Conservation (phyloP, 2,888 invertebrate species). For the Stenolophus ochropezus region DNA sequence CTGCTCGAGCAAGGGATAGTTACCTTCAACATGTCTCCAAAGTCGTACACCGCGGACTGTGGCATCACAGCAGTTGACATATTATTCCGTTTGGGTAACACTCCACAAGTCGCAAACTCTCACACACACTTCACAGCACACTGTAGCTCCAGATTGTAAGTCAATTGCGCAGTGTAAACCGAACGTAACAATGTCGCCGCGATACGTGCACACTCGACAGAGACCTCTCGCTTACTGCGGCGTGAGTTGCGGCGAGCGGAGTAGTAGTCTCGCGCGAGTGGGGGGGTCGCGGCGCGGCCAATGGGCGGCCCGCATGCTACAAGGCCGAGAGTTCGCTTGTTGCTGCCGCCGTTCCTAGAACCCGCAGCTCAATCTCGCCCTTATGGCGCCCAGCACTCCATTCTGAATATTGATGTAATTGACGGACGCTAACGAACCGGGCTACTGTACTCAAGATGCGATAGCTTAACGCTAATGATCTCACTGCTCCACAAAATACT, state of each 20-base stretch:
- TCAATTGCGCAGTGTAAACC: slow-evolving; percentile 57
- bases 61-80: slow-evolving; percentile 89
- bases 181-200: slow-evolving; percentile 75
- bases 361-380: slow-evolving; percentile 24
- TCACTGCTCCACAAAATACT: slow-evolving; percentile 53
- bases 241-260: slow-evolving; percentile 5
- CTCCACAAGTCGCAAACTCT: slow-evolving; percentile 46
- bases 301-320: not conserved
- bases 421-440: slow-evolving; percentile 42
- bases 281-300: slow-evolving; percentile 16
- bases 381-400: not conserved
- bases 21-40: slow-evolving; percentile 86
- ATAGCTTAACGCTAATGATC: slow-evolving; percentile 47
- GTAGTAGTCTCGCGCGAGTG: slow-evolving; percentile 13
- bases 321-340: slow-evolving; percentile 8
- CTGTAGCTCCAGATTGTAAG: slow-evolving; percentile 48
- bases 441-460: slow-evolving; percentile 37
- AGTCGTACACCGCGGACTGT: slow-evolving; percentile 84
- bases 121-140: slow-evolving; percentile 60
- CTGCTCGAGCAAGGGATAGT: slow-evolving; percentile 60
- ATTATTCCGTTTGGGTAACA: slow-evolving; percentile 67
- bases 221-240: slow-evolving; percentile 77
- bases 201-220: slow-evolving; percentile 77
- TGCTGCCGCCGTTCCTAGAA: not conserved
- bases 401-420: slow-evolving; percentile 50